Conservation (phyloP, 2,113 vertebrate species). For the Myotis davidii region DNA sequence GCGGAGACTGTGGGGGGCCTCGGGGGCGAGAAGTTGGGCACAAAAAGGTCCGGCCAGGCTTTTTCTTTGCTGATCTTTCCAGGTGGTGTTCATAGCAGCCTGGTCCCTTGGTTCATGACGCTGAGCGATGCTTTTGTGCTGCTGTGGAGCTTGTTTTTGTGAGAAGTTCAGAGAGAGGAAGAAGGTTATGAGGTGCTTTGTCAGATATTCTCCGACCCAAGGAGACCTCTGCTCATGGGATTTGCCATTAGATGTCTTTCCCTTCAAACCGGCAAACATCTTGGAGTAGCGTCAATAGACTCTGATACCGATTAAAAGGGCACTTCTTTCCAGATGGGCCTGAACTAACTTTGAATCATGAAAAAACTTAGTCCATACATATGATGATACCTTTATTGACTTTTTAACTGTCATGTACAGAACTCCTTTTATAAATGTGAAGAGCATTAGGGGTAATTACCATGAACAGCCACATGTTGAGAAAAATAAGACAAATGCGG, state of each 20-base stretch:
- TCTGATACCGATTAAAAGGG: not conserved
- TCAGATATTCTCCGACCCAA: not conserved
- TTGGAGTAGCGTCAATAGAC: not conserved
- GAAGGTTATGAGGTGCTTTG: not conserved
- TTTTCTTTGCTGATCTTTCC: not conserved
- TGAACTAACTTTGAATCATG: not conserved
- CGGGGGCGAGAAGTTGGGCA: not conserved
- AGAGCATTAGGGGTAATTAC: not conserved
- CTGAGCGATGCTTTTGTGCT: not conserved
- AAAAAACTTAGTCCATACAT: not conserved
- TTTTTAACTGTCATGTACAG: not conserved
- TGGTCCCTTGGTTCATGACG: not conserved
- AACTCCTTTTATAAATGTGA: not conserved
- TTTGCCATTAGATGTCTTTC: slow-evolving; percentile 44
- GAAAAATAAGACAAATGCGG: not conserved
- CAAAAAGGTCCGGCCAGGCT: not conserved
- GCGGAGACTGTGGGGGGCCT: not conserved
- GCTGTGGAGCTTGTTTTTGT: not conserved
- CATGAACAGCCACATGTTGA: not conserved
- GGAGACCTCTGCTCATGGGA: not conserved
- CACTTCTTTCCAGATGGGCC: not conserved
- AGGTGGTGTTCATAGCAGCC: not conserved
- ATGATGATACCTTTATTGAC: not conserved
- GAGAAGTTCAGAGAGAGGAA: not conserved
- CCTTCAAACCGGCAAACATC: not conserved